A percentile compares a stretch with the other conserved stretches of the same genome.
Evolutionary conservation across 35 echinoderm and acorn worm species (phyloP).

Genomic region (Nesometra sesokonis): DNA sequence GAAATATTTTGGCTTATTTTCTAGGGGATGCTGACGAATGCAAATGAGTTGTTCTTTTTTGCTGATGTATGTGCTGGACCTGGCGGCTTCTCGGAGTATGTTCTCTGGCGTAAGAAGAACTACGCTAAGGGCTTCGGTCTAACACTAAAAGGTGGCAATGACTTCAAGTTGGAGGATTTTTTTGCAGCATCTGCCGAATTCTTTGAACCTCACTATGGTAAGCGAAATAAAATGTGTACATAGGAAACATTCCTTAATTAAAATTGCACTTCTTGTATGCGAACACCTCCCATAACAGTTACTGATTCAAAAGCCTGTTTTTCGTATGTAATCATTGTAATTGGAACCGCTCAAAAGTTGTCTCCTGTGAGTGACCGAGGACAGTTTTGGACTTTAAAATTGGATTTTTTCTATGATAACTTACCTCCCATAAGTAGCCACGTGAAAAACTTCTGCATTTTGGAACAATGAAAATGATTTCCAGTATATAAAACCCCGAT

Average conservation of each 20-base stretch:
- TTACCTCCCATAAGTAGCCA: too few relatives aligned
- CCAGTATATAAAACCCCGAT: too few relatives aligned
- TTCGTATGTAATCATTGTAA: neutral
- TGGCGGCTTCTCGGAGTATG: slow-evolving; percentile 96
- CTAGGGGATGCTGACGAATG: slow-evolving; percentile 39
- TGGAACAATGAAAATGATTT: too few relatives aligned
- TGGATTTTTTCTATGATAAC: too few relatives aligned
- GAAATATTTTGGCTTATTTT: too few relatives aligned
- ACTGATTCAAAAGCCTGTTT: too few relatives aligned
- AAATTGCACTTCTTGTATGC: too few relatives aligned
- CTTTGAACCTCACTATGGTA: slow-evolving; percentile 99
- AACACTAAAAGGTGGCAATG: slow-evolving; percentile 79
- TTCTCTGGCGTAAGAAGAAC: slow-evolving; percentile 67
- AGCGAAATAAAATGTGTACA: neutral
- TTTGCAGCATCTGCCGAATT: slow-evolving; percentile 85
- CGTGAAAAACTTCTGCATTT: too few relatives aligned
- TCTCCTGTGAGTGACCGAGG: too few relatives aligned
- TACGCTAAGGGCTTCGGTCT: slow-evolving; percentile 84
- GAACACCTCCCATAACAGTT: too few relatives aligned
- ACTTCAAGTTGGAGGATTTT: slow-evolving; percentile 98
- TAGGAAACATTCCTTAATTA: neutral
- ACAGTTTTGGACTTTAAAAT: too few relatives aligned
- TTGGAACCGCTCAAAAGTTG: too few relatives aligned
- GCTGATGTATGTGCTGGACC: slow-evolving; percentile 91
- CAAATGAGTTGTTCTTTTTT: slow-evolving; percentile 89